These are phyloP conservation scores for Ormyrus thymus DNA, from an alignment of 2,888 invertebrate species.

Conservation along the genomic window DNA sequence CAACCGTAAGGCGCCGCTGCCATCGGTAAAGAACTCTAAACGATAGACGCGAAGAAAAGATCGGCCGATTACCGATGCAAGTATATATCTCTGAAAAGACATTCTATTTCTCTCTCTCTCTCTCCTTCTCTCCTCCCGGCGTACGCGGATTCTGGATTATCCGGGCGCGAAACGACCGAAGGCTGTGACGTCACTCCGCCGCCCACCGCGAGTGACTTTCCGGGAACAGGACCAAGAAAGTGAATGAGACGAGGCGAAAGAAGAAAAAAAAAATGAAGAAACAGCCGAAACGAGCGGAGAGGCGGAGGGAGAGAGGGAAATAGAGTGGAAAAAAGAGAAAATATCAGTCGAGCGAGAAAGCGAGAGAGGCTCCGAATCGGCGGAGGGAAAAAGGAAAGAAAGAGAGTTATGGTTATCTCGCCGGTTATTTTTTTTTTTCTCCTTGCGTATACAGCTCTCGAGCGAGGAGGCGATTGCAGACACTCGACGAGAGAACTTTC, in stretches of 20 bases:
- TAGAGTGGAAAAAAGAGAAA: conserved; percentile 19
- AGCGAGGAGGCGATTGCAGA: conserved; percentile 22
- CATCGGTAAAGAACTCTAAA: too few relatives aligned
- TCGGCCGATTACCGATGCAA: too few relatives aligned
- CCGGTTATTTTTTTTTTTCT: not conserved
- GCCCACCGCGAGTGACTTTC: conserved; percentile 13
- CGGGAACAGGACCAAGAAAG: conserved; percentile 38
- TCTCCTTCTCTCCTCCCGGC: not conserved
- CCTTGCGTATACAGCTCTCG: not conserved
- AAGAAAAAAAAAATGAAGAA: not conserved
- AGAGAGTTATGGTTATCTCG: conserved; percentile 45
- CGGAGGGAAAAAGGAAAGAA: conserved; percentile 3
- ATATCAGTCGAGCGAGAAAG: conserved; percentile 33
- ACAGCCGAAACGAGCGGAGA: not conserved
- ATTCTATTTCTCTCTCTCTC: too few relatives aligned
- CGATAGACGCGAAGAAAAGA: too few relatives aligned
- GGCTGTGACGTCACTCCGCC: conserved; percentile 34
- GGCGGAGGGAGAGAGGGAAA: conserved; percentile 50
- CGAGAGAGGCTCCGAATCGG: conserved; percentile 8
- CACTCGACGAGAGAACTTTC: too few relatives aligned
- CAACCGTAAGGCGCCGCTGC: too few relatives aligned
- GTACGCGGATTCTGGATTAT: conserved; percentile 1
- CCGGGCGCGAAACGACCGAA: not conserved
- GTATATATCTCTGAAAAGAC: too few relatives aligned
- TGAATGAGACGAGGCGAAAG: conserved; percentile 19